Conservation (phyloP, 2,888 invertebrate species). For the Escarpia spicata region DNA sequence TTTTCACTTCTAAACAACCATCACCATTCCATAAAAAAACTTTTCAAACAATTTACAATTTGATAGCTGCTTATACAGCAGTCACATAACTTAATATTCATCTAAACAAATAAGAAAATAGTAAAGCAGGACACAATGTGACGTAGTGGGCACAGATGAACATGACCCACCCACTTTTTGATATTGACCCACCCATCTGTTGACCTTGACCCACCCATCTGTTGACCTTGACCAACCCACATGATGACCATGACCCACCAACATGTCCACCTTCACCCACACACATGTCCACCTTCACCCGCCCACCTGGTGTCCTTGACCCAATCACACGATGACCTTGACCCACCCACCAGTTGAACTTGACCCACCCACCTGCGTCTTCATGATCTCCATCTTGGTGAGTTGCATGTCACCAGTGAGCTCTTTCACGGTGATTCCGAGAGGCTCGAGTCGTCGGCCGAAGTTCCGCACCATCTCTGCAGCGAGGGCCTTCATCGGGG, state of each 20-base stretch:
- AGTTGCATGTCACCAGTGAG: constrained; percentile 98
- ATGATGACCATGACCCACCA: constrained; percentile 68
- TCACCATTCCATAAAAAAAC: no score
- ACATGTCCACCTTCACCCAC: no score
- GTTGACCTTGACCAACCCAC: constrained; percentile 45
- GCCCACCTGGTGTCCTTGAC: no score
- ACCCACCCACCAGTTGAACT: not conserved
- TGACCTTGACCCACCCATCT: not conserved
- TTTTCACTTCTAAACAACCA: no score
- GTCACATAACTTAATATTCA: no score
- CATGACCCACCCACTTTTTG: not conserved
- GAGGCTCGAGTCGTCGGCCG: constrained; percentile 78
- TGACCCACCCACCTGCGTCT: constrained; percentile 78
- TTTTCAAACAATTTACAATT: no score
- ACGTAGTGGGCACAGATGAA: not conserved
- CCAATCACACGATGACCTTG: not conserved
- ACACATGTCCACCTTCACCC: no score
- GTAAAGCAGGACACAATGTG: not conserved
- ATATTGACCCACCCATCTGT: no score
- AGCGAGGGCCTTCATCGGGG: constrained; percentile 99
- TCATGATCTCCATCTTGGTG: constrained; percentile 89
- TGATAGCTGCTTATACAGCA: no score
- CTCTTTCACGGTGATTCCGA: constrained; percentile 88
- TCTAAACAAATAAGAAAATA: no score
- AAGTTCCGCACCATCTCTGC: constrained; percentile 98